Conservation (phyloP, 2,888 invertebrate species). For the Mythimna ferrago region DNA sequence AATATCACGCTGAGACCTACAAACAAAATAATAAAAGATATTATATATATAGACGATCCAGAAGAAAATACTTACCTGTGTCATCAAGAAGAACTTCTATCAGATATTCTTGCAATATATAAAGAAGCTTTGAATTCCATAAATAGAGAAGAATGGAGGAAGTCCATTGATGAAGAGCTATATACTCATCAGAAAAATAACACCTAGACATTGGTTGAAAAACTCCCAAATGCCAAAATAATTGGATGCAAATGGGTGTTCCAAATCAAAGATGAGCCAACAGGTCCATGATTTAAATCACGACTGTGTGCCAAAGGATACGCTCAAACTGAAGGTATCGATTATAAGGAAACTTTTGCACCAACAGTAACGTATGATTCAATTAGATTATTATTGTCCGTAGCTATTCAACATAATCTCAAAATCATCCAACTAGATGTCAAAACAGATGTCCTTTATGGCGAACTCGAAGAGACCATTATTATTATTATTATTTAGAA, state of each 20-base stretch:
- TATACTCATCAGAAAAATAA: constrained; percentile 4
- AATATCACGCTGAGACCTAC: constrained; percentile 29
- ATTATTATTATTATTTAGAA: no score
- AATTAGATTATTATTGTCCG: background rate
- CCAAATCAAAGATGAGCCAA: no score
- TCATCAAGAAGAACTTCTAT: no score
- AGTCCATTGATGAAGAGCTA: background rate
- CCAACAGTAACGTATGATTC: constrained; percentile 6
- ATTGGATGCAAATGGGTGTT: constrained; percentile 8
- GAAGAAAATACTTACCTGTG: no score
- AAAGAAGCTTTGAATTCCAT: no score
- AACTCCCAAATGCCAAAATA: background rate
- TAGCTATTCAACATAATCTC: background rate
- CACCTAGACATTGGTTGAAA: constrained; percentile 17
- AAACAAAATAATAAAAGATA: background rate
- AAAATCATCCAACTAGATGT: background rate
- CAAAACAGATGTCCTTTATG: constrained; percentile 9
- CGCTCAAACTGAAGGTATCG: constrained; percentile 21
- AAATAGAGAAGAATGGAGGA: background rate
- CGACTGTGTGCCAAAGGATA: constrained; percentile 22
- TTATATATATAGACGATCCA: no score
- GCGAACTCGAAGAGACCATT: background rate
- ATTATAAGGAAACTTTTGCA: constrained; percentile 1
- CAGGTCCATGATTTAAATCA: no score
- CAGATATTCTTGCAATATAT: no score